These are phyloP conservation scores for Larimichthys polyactis DNA, from an alignment of 2,113 vertebrate genomes.

Conservation along the genomic window DNA sequence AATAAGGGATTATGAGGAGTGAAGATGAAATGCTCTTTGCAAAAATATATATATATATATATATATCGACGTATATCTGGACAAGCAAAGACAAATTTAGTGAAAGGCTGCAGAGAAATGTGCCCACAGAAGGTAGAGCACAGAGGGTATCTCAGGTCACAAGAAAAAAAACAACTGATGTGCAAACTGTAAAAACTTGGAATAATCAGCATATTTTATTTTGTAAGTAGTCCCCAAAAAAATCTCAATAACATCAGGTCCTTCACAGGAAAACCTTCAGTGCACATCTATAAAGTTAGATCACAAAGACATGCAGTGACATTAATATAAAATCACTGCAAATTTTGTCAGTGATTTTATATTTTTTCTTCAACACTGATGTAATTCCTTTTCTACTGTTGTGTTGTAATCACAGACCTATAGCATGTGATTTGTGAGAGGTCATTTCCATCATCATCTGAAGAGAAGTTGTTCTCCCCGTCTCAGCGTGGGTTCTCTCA, in stretches of 20 bases:
- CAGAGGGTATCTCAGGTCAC: slow-evolving; percentile 7
- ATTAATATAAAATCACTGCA: not conserved
- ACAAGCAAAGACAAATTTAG: not conserved
- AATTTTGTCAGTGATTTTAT: not conserved
- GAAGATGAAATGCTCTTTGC: not conserved
- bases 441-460: not conserved
- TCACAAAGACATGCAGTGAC: not conserved
- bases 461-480: no score
- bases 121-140: not conserved
- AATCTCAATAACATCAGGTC: not conserved
- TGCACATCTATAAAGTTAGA: not conserved
- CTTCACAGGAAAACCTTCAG: not conserved
- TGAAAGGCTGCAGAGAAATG: not conserved
- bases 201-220: not conserved
- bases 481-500: no score
- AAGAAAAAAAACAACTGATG: not conserved
- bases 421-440: not conserved
- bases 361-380: not conserved
- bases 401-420: not conserved
- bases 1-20: not conserved
- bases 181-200: not conserved
- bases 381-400: not conserved
- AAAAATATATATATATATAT: not conserved
- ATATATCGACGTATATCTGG: not conserved
- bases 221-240: not conserved